Conservation (phyloP, 2,113 vertebrate species). For the Muntiacus reevesi region DNA sequence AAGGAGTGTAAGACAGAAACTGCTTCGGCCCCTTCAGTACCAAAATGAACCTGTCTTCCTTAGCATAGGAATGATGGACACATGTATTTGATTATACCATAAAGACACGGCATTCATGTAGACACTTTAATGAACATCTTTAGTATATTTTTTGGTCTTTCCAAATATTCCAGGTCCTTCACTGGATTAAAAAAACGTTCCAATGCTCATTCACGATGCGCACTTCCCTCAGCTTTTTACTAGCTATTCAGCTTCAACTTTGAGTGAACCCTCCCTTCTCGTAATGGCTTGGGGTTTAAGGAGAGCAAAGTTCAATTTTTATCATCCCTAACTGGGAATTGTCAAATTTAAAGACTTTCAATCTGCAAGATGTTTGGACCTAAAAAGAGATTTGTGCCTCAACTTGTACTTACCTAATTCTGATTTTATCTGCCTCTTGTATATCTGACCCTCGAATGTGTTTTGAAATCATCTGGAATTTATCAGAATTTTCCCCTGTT, state of each 20-base stretch:
- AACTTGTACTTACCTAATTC: conserved; percentile 47
- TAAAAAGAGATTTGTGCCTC: conserved; percentile 10
- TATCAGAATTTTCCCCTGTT: conserved; percentile 57
- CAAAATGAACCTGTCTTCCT: neutral
- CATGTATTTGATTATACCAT: neutral
- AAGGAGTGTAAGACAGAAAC: neutral
- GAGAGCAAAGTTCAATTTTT: conserved; percentile 53
- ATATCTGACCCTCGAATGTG: conserved; percentile 18
- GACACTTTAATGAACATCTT: neutral
- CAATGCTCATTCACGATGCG: neutral
- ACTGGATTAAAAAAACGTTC: neutral
- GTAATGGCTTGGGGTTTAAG: neutral
- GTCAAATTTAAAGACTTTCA: conserved; percentile 55
- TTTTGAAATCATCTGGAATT: conserved; percentile 67
- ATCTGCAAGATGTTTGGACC: conserved; percentile 47
- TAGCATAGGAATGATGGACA: neutral
- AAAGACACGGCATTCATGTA: neutral
- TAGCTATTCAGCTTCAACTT: conserved; percentile 11
- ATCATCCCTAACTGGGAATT: conserved; percentile 40
- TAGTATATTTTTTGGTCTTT: neutral
- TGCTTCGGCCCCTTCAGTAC: neutral
- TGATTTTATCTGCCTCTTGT: conserved; percentile 46
- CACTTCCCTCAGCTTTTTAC: neutral
- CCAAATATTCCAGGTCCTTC: neutral
- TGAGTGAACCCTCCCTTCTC: conserved; percentile 24